Conservation (phyloP, 2,797 vertebrate genomes). For the Telmatherina bonti region DNA sequence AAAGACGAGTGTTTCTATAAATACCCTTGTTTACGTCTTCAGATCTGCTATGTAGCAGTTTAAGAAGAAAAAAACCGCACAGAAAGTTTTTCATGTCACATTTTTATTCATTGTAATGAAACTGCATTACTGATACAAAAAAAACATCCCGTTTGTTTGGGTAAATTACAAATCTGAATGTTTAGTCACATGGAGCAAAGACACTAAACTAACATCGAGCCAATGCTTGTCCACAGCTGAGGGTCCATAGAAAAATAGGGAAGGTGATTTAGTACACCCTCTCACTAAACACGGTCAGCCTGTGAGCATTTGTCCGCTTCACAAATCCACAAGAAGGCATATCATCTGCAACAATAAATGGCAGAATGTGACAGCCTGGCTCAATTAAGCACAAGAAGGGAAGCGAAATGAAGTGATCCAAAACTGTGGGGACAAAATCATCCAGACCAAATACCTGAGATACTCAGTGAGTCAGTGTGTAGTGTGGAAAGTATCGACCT, state of each 20-base stretch:
- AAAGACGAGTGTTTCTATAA: not conserved
- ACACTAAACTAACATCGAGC: conserved; percentile 45
- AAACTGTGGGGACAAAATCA: conserved; percentile 26
- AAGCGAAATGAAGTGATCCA: conserved; percentile 21
- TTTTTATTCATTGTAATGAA: conserved; percentile 83
- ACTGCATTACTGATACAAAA: conserved; percentile 82
- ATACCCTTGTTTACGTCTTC: not conserved
- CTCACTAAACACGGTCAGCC: conserved; percentile 35
- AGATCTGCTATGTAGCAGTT: not conserved
- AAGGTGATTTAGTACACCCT: conserved; percentile 45
- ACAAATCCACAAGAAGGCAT: conserved; percentile 29
- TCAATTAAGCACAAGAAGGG: conserved; percentile 55
- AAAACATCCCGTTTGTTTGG: conserved; percentile 55
- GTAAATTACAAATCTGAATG: conserved; percentile 73
- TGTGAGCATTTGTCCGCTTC: conserved; percentile 27
- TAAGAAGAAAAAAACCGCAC: not conserved
- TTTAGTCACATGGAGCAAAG: conserved; percentile 64
- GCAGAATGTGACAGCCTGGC: conserved; percentile 52
- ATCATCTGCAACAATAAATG: conserved; percentile 25
- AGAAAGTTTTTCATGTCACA: conserved; percentile 57
- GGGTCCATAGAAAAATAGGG: conserved; percentile 62
- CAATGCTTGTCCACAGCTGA: conserved; percentile 52
- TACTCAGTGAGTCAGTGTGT: conserved; percentile 45
- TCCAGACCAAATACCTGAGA: conserved; percentile 64
- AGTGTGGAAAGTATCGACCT: conserved; percentile 14